Evolutionary conservation across 2,797 vertebrate species (phyloP), one percentile per base, ranked within the genome.

Genomic region (Halcyon badia): DNA sequence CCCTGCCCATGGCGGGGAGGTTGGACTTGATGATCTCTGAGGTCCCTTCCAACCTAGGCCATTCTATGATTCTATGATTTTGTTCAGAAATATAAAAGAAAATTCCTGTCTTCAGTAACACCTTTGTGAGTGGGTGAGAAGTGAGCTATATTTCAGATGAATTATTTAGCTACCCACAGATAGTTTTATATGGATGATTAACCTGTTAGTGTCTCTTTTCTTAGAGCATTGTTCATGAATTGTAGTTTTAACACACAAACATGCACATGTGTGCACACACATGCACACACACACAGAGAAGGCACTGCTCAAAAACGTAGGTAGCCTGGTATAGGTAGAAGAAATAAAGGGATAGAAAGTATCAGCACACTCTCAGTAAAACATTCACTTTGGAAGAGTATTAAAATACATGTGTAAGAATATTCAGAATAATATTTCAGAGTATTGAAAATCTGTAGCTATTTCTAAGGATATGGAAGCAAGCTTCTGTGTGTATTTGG

Each of bases 81-180:
- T 90, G 26, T 95, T 96, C 46, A 37, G 66, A 95, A 82, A 95
- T 86, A 78, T 69, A 57, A 97, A 97, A 91, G 62, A 79, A 75
- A 95, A 87, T 81, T 65, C 82, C 39, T 96, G 81, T 41, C 60
- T 90, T 95, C 83, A 96, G 66, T 94, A 96, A 83, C 91, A 84
- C 94, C 72, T 68, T 51, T 42, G 24, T 73, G 69, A 73, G 83
- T 87, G 57, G 92, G 78, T 89, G 82, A 89, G 92, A 96, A 97
- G 58, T 39, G 80, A 90, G 76, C n/a, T 90, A 64, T 88, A 84
- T 95, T 95, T 95, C 96, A 86, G 72, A 80, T 92, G 64, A 57
- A 89, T 91, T 94, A 94, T 97, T 94, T 89, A 78, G 52, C 77
- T 79, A 72, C 71, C 71, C 35, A 72, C 90, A 84, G n/a, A 6